These are phyloP conservation scores for Pseudopodoces humilis DNA, from an alignment of 2,113 vertebrate species.

Conservation along the genomic window DNA sequence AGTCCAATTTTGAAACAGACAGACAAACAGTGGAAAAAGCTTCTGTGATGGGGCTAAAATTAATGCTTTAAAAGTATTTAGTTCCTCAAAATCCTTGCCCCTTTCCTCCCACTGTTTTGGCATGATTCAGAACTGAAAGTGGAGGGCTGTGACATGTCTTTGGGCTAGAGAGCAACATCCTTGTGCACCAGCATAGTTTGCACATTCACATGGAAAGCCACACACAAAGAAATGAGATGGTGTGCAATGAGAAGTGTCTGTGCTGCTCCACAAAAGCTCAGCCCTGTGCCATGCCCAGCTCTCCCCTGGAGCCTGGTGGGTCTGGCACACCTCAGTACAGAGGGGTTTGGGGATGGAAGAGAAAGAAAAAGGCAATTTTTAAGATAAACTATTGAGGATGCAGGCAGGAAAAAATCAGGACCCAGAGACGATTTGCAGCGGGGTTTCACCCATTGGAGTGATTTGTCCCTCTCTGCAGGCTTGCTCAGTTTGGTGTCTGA, in stretches of 20 bases:
- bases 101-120: background rate
- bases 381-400: background rate
- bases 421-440: background rate
- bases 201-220: background rate
- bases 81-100: background rate
- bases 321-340: background rate
- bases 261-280: background rate
- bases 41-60: background rate
- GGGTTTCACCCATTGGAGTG: background rate
- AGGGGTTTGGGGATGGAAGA: background rate
- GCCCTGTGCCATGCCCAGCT: background rate
- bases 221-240: background rate
- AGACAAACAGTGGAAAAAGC: background rate
- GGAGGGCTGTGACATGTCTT: background rate
- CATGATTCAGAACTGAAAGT: background rate
- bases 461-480: background rate
- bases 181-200: background rate
- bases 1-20: background rate
- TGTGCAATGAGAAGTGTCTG: background rate
- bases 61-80: background rate
- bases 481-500: background rate
- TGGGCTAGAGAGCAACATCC: background rate
- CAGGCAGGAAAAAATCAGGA: fast-evolving
- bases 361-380: background rate
- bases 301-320: background rate